Base-by-base conservation (phyloP, 2,797 vertebrate genomes). In the Crocidura indochinensis region DNA sequence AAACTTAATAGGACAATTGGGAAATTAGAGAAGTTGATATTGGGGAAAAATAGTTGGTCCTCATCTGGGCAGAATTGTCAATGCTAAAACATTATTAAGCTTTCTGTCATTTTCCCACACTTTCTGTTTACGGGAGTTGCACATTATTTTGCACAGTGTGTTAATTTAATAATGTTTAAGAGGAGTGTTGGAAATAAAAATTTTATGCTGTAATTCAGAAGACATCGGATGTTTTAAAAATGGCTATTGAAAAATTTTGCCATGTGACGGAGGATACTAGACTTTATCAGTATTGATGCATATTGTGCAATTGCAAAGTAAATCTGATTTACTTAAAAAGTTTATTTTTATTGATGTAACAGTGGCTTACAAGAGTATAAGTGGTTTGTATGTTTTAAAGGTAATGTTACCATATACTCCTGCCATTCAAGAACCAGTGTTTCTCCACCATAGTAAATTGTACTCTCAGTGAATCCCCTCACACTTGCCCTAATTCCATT, bases 41-140 rank as follows among this genome's bases (percentile, higher is more conserved):
- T 92, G 79, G 67, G 78, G n/a, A 91, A 91, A 95, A 94, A 82
- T 88, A 84, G 62, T 84, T 38, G 93, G 85, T 92, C 53, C 26
- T 95, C 26, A 56, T 90, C 82, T 90, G 91, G 86, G 69, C 78
- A 87, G 84, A 95, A 83, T 92, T 38, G 38, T 84, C 69, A 80
- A 29, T 88, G 62, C 77, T 92, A 84, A 93, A 94, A 93, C 71
- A 81, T 53, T 51, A 75, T 81, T 90, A 93, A 84, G 68, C 15
- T 84, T 92, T 87, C 80, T 93, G 87, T 91, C 80, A 81, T 90
- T 92, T 95, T 64, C 91, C 73, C 80, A 12, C 82, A 56, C 44
- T 11, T 92, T 93, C 46, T 94, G 46, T 91, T 91, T 87, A 87
- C 24, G 46, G 56, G 27, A 24, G 2, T 67, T 95, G 51, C 17